Base-by-base conservation (phyloP, 2,888 invertebrate genomes). In the Charanyca ferruginea region DNA sequence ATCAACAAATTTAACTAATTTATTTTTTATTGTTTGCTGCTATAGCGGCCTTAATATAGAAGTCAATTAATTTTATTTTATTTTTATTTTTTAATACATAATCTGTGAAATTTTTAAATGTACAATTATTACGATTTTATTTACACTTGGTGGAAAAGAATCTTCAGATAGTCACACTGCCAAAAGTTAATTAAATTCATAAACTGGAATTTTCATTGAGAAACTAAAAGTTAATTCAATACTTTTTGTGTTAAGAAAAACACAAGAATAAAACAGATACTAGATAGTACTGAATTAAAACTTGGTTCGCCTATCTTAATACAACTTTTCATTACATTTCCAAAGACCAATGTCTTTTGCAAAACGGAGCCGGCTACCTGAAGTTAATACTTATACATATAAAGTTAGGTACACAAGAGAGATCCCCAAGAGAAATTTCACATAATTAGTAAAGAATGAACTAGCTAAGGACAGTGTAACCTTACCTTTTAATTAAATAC, bases 401-500 rank as follows among this genome's bases (percentile, higher is more conserved):
- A 67, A 7, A 64, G 38, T 28, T 47, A 54, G 23, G 13, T 71
- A 41, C 20, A 67, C 22, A 60, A 53, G 41, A 32, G 42, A 28
- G 51, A 41, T 64, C n/a, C 51, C 66, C 71, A 48, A 53, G 79
- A 73, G 77, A 62, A 62, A 74, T 59, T 62, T 45, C 58, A 64
- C 23, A 64, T 66, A 80, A 79, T 79, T 80, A 77, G 74, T 53
- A 64, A 74, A 66, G 58, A 64, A 71, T 48, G 61, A 62, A 53
- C 52, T 28, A 45, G 52, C 67, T 59, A 52, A 62, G 52, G 57
- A 52, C 52, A 69, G 63, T 60, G 68, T 80, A 62, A 53, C 35
- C 45, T 68, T 66, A 66, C 74, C 54, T 66, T 79, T 62, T 80
- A 80, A 79, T 79, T 80, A 80, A 80, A 74, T 59, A 60, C 44